Evolutionary conservation across 2,797 vertebrate genomes (phyloP).

Genomic region (Danio choprae): DNA sequence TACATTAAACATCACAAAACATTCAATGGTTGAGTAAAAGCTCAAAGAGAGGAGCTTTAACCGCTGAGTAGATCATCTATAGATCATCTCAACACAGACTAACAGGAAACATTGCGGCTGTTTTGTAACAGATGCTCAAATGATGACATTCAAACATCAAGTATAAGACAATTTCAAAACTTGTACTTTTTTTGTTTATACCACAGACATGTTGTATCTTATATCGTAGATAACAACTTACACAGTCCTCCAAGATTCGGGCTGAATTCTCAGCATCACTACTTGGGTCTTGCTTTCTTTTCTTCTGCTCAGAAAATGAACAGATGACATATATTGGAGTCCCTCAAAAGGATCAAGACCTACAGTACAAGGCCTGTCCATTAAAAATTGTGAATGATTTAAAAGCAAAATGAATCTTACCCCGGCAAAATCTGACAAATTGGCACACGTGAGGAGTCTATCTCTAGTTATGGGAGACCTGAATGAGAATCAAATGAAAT

Average conservation of each 20-base stretch:
- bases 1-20: background rate
- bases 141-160: background rate
- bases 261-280: conserved; percentile 65
- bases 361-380: conserved; percentile 43
- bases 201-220: conserved; percentile 37
- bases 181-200: background rate
- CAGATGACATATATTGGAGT: conserved; percentile 44
- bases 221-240: conserved; percentile 54
- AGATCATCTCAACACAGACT: background rate
- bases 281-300: conserved; percentile 80
- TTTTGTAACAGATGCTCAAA: conserved; percentile 24
- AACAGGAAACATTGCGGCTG: background rate
- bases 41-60: background rate
- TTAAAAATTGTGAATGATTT: background rate
- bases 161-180: background rate
- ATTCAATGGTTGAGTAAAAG: background rate
- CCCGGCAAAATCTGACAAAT: conserved; percentile 74
- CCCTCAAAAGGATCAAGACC: conserved; percentile 35
- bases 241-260: conserved; percentile 75
- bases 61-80: background rate
- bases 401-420: conserved; percentile 65
- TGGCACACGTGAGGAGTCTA: conserved; percentile 56
- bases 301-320: conserved; percentile 76
- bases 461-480: conserved; percentile 70
- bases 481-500: conserved; percentile 30